Evolutionary conservation across 2,113 vertebrate species (phyloP), one percentile per base, ranked within the genome.

Genomic region (Prietella phreatophila): DNA sequence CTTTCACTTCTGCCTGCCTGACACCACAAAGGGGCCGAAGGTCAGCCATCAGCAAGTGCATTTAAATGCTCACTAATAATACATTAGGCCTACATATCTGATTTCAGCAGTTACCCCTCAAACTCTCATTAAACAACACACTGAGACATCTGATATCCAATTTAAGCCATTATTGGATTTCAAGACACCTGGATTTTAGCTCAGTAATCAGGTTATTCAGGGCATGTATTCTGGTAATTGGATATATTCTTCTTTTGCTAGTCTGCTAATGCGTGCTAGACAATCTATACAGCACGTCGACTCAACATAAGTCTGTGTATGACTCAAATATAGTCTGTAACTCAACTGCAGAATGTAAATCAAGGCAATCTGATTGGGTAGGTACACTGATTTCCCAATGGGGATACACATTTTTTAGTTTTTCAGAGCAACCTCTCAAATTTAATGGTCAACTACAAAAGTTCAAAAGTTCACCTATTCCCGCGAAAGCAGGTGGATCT

Each of bases 121-220:
- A 39, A 61, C 22, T 5, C 56, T 82, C 80, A 82, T 61, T 82
- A 61, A 61, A 15, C 20, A 15, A 82, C 80, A 42, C 36, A 61
- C 80, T 39, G 30, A 42, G 80, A 42, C 22, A 82, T 82, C 80
- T 61, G 80, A 82, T 61, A 61, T 82, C 33, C 58, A 61, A 61
- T 82, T 27, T 82, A 42, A 39, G 56, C 56, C 20, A 17, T 82
- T 42, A 61, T 15, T 82, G 33, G 20, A 61, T 82, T 82, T 42
- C 36, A 42, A 50, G 56, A 82, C 80, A 82, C 56, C 80, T 82
- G 80, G 80, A 61, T 42, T 82, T 82, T 39, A 82, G 80, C 22
- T 82, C 33, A 27, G 56, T 82, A 82, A 82, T 82, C 56, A 82
- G 56, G 56, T 82, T 82, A 82, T 61, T 61, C 33, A 60, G 56